Conservation (phyloP, 2,113 vertebrate species). For the Python bivittatus region DNA sequence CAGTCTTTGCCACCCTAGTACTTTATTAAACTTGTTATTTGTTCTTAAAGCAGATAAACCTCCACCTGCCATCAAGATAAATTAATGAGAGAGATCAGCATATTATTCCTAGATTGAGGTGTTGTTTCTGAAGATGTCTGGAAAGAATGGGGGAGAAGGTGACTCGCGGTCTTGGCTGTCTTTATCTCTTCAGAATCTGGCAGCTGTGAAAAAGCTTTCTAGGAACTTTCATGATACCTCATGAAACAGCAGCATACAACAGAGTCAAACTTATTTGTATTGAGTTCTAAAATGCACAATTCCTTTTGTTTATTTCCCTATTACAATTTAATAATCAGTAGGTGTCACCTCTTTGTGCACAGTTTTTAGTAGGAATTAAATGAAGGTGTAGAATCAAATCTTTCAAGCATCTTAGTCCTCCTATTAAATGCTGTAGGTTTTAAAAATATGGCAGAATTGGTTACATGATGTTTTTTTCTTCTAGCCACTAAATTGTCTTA, state of each 20-base stretch:
- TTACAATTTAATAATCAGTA: neutral
- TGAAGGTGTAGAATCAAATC: conserved; percentile 14
- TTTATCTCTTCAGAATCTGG: neutral
- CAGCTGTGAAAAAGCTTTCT: neutral
- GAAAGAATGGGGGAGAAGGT: neutral
- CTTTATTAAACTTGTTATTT: neutral
- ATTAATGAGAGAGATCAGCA: neutral
- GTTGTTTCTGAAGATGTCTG: neutral
- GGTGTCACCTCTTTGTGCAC: neutral
- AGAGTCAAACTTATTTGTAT: neutral
- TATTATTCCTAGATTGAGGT: neutral
- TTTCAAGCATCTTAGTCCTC: conserved; percentile 22
- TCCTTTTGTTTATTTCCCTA: neutral
- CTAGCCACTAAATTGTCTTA: conserved; percentile 23
- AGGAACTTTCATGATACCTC: neutral
- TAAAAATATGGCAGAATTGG: neutral
- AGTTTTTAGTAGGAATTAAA: neutral
- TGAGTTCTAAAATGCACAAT: neutral
- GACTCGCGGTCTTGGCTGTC: neutral
- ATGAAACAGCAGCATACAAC: neutral
- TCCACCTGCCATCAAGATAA: neutral
- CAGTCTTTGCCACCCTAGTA: neutral
- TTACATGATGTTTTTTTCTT: conserved; percentile 29
- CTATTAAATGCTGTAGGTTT: conserved; percentile 29
- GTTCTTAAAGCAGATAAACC: neutral